These are phyloP conservation scores for Melanaphis sacchari DNA, from an alignment of 1,140 invertebrate species.

Conservation along the genomic window DNA sequence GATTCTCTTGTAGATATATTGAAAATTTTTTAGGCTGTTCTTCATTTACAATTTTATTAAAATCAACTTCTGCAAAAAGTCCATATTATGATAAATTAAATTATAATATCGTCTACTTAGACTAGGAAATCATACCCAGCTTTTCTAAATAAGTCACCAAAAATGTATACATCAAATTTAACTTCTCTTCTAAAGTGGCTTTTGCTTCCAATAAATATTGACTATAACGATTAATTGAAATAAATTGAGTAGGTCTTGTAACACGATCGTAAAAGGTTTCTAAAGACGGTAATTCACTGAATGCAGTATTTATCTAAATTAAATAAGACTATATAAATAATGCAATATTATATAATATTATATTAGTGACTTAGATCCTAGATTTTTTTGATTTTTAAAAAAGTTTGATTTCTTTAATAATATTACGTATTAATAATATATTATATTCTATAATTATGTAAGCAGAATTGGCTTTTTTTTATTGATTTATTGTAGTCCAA, in stretches of 20 bases:
- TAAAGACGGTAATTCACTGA: conserved; percentile 64
- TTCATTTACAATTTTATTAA: not conserved
- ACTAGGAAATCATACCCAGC: conserved; percentile 59
- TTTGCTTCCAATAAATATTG: conserved; percentile 62
- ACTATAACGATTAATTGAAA: conserved; percentile 62
- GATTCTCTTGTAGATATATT: not conserved
- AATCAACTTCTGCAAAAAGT: conserved; percentile 35
- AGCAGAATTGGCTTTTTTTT: not conserved
- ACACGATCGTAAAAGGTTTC: conserved; percentile 63
- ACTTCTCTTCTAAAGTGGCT: conserved; percentile 61
- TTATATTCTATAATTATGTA: not conserved
- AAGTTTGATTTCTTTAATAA: not conserved
- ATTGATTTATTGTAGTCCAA: not conserved
- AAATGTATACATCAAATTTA: conserved; percentile 63
- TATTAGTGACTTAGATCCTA: not conserved
- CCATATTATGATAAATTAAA: not conserved
- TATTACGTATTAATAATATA: not conserved
- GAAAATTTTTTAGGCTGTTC: not conserved
- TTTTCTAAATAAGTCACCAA: conserved; percentile 63
- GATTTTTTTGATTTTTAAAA: not conserved
- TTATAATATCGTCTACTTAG: not conserved
- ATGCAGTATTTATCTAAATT: conserved; percentile 64
- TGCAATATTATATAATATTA: too few relatives aligned
- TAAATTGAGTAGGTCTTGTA: conserved; percentile 59
- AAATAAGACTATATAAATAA: conserved; percentile 53